Base-by-base conservation (phyloP, 2,113 vertebrate species). In the Gambusia holbrooki region DNA sequence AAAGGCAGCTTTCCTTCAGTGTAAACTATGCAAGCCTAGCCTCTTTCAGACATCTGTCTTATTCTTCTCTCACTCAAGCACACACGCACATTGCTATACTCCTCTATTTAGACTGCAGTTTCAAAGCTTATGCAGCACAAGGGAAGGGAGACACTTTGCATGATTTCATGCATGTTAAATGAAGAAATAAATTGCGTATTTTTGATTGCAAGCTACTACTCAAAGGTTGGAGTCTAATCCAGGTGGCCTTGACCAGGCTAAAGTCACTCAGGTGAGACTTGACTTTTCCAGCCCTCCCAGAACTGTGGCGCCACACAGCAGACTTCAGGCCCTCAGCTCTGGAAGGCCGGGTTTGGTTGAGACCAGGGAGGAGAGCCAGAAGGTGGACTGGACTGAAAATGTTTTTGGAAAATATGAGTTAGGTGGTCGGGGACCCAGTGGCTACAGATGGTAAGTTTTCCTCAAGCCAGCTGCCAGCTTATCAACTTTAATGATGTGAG, bases 331-430 rank as follows among this genome's bases (percentile, higher is more conserved):
- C 51, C 68, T 37, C 61, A 40, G 63, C 69, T 84, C 29, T 27
- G 29, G 22, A 71, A 28, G 61, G 63, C 62, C 1, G 45, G 14
- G 77, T 76, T 62, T 28, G 19, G 27, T 72, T 27, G 25, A 76
- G n/a, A 65, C 19, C 27, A 42, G 64, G 58, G 70, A 78, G 73
- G 71, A 82, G 76, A 69, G 61, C 75, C 51, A 65, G 61, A 63
- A 66, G 75, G 72, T 51, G 76, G 73, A 72, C 74, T 81, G 78
- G 42, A 64, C 51, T 58, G 25, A 70, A 68, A 84, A 62, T 71
- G 60, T 78, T 87, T 58, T 82, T 83, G 86, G 92, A 92, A 93
- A 93, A 91, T 80, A 82, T 88, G 85, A 89, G 79, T 42, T 70
- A 76, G 51, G 86, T 74, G 88, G 85, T 87, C 80, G 22, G 90